phyloP scores from a whole-genome alignment of 2,113 vertebrate genomes.

The Malurus alboscapulatus region DNA sequence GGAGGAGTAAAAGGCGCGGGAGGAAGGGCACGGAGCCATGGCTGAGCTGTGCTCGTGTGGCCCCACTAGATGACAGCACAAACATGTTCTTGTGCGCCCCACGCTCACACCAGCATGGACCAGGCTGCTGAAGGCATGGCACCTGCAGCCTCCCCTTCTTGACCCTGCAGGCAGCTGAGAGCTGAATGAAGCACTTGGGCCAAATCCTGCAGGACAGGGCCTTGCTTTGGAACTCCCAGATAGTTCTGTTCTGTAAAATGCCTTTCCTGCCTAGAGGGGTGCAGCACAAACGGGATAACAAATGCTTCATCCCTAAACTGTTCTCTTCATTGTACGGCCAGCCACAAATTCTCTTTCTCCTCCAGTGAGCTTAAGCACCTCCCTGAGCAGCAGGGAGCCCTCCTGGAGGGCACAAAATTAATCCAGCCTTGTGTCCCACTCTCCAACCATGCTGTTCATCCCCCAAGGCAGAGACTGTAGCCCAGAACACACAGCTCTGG shows the following conservation, averaged over 20 bases:
- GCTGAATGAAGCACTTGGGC: background rate
- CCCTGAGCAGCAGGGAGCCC: background rate
- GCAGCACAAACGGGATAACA: background rate
- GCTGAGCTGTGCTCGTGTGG: background rate
- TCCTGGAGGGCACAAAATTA: no score
- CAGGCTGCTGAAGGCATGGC: background rate
- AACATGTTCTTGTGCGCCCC: background rate
- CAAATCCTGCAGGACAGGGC: background rate
- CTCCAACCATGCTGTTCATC: background rate
- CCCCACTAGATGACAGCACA: constrained; percentile 59
- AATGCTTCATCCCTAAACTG: background rate
- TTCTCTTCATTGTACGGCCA: background rate
- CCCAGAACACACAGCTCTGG: background rate
- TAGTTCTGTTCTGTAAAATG: background rate
- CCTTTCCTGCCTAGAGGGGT: background rate
- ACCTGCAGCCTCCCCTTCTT: background rate
- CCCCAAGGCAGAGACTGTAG: background rate
- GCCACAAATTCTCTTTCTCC: background rate
- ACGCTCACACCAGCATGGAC: accelerated
- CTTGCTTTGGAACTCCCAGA: background rate
- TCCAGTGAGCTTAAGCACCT: background rate
- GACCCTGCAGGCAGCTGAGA: background rate
- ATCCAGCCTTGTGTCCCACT: background rate
- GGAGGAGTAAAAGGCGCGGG: background rate
- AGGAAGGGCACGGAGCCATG: background rate